Evolutionary conservation across 2,797 vertebrate genomes (phyloP).

Genomic region (Falco columbarius): DNA sequence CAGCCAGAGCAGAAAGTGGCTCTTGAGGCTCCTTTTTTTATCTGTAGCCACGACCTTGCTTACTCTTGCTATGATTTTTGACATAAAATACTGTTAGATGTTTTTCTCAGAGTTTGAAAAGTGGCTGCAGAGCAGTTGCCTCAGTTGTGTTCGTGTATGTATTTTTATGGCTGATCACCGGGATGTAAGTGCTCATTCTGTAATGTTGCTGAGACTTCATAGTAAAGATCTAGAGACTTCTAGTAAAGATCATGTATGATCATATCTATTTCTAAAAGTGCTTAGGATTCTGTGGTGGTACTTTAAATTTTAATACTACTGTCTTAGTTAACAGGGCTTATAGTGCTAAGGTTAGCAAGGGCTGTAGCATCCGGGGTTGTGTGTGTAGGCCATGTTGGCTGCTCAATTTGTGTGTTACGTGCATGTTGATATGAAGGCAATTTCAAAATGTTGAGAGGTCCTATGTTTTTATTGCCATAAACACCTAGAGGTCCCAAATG

Average conservation of each 20-base stretch:
- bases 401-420: background rate
- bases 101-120: background rate
- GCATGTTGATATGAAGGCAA: background rate
- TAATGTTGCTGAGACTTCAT: background rate
- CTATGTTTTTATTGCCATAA: background rate
- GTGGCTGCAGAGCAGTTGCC: background rate
- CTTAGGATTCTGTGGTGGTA: background rate
- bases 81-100: background rate
- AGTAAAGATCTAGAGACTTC: background rate
- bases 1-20: background rate
- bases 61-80: background rate
- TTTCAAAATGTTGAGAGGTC: background rate
- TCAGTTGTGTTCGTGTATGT: background rate
- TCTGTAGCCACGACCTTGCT: background rate
- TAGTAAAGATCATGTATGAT: background rate
- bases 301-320: background rate
- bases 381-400: background rate
- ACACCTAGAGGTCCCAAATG: background rate
- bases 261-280: background rate
- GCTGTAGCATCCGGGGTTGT: background rate
- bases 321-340: background rate
- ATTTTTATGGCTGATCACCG: background rate
- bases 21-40: background rate
- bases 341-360: background rate
- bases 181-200: background rate